Evolutionary conservation across 2,888 invertebrate species (phyloP), one percentile per base, ranked within the genome.

Genomic region (Cryptophagus acutangulus): DNA sequence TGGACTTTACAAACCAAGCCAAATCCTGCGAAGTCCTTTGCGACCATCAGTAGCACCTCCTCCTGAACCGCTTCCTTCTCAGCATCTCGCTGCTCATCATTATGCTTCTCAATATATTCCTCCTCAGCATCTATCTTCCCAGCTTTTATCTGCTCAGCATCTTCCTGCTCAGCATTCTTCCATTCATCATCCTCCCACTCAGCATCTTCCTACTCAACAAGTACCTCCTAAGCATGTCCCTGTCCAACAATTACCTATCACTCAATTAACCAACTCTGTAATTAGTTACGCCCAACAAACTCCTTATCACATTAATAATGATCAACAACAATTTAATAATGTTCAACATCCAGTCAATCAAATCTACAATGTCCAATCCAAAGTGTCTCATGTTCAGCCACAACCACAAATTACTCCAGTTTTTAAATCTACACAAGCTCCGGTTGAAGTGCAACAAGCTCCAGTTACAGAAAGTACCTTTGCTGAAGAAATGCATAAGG

Each of bases 401-500:
- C 10, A 42, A 8, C 26, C 26, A 4, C 12, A 12, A n/a, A n/a
- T 12, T 4, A 26, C n/a, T 12, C 26, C 26, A 20, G 9, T 38
- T 40, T 14, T 28, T 20, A 12, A 17, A 35, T 14, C 33, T 46
- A 12, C 20, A 40, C 34, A 46, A 43, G 36, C 38, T 14, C 10
- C 41, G 39, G 24, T 36, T 15, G 39, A 44, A 38, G 28, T 46
- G 43, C 10, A 48, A 44, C 14, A 40, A 12, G 12, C 30, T 34
- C 15, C 12, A 17, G 44, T 51, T n/a, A 13, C 4, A 3, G 12
- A 51, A 28, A n/a, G 50, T 24, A 36, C 24, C 28, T 36, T 42
- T 10, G 44, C 49, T 33, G 38, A 57, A 41, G 51, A 55, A 57
- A 73, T 47, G 70, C 74, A 52, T 70, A 72, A 25, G 58, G 9